Base-by-base conservation (phyloP, 2,797 vertebrate species). In the Girardinus metallicus region DNA sequence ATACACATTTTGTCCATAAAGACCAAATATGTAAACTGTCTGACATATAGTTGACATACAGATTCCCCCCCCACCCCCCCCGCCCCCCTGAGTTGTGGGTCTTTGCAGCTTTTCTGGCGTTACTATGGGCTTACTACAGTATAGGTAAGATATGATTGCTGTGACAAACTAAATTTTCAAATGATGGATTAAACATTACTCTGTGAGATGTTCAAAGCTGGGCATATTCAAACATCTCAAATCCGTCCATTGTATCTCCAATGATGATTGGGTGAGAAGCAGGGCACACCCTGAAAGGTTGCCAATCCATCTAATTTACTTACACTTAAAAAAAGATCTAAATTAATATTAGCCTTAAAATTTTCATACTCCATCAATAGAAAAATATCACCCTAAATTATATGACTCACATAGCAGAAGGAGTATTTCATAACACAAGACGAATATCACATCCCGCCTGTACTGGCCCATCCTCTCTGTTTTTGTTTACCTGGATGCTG, bases 401-500 rank as follows among this genome's bases (percentile, higher is more conserved):
- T 57, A 31, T 5, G 4, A 53, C 39, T 73, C 21, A 46, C 39
- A 47, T 57, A 55, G 3, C 34, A 39, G 8, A 60, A 78, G 31
- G 39, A 57, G n/a, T 68, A 76, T 87, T 86, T 90, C 51, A 83
- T 84, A 82, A 86, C 75, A 76, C n/a, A 41, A 6, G 31, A 77
- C 39, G 51, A 78, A 78, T 73, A 79, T 79, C 47, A 60, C 60
- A 82, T 60, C 36, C 47, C 21, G n/a, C 60, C 73, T 43, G 36
- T 68, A 36, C 73, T 76, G 36, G 43, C 31, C 79, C 49, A 78
- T 78, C 77, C 80, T 74, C 68, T 86, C 57, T 87, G 90, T 93
- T 93, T 89, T 90, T 93, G 90, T 94, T 92, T 91, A 91, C 85
- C 85, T 86, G 76, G n/a, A 5, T 7, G 0, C 73, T 4, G 79